These are phyloP conservation scores for Pseudorhiza aurosa DNA, from an alignment of 30 jellyfish, hydroid and myxozoan genomes.

Conservation along the genomic window DNA sequence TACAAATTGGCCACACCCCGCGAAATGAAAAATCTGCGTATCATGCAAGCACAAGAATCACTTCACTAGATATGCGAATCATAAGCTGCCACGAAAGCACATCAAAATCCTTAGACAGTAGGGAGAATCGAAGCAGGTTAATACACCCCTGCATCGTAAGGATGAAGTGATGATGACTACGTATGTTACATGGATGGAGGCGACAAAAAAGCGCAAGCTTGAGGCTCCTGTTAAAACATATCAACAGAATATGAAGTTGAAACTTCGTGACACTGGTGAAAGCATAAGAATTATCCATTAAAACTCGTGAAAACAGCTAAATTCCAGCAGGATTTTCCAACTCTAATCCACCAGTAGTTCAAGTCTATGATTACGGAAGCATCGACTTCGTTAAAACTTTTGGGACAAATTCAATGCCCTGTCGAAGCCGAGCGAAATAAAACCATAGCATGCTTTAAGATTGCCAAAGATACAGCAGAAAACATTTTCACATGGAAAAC, in stretches of 20 bases:
- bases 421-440: not conserved
- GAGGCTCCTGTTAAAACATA: not conserved
- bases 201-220: conserved; percentile 4
- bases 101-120: not conserved
- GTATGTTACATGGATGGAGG: conserved; percentile 7
- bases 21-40: conserved; percentile 48
- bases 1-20: conserved; percentile 52
- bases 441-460: not conserved
- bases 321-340: not conserved
- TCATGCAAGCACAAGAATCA: conserved; percentile 48
- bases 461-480: not conserved
- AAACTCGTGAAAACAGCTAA: not conserved
- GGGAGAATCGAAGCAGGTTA: not conserved
- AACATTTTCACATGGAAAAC: not conserved
- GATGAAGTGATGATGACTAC: not conserved
- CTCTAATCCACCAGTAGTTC: not conserved
- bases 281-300: not conserved
- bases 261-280: not conserved
- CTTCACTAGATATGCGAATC: conserved; percentile 44
- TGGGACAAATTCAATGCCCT: not conserved
- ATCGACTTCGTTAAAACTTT: not conserved
- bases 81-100: not conserved
- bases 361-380: conserved; percentile 8
- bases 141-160: not conserved
- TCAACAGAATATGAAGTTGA: not conserved